Evolutionary conservation across 37 sponge, comb jelly and placozoan genomes (phyloP).

Genomic region (Chondrosia reniformis): DNA sequence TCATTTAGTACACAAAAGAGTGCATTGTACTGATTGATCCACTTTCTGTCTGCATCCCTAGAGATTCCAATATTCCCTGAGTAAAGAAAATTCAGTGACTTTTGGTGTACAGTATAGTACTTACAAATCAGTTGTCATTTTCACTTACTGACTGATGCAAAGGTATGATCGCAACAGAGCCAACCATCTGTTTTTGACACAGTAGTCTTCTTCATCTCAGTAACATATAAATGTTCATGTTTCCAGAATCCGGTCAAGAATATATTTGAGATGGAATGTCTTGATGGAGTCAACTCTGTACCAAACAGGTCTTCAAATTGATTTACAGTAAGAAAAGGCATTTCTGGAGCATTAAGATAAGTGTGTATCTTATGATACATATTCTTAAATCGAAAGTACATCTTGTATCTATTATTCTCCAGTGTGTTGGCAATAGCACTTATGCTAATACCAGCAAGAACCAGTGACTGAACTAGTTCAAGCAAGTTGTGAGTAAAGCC

Average conservation of each 20-base stretch:
- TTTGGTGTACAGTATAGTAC: too few species aligned
- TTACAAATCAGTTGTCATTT: not conserved
- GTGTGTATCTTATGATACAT: not conserved
- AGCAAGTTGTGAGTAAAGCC: constrained; percentile 23
- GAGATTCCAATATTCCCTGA: constrained; percentile 30
- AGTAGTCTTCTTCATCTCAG: constrained; percentile 1
- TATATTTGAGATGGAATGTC: not conserved
- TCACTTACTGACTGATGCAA: constrained; percentile 1
- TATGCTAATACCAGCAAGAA: not conserved
- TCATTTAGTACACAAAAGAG: constrained; percentile 33
- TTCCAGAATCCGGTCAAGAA: constrained; percentile 17
- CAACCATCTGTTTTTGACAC: not conserved
- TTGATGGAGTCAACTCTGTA: not conserved
- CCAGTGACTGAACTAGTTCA: constrained; percentile 1
- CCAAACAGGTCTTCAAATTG: not conserved
- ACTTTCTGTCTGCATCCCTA: constrained; percentile 11
- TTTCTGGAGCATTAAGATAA: constrained; percentile 3
- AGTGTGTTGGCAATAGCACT: not conserved
- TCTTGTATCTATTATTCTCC: not conserved
- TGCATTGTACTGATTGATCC: constrained; percentile 39
- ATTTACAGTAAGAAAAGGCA: not conserved
- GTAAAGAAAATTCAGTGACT: too few species aligned
- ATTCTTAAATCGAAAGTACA: not conserved
- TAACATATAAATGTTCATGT: not conserved
- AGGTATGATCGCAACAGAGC: constrained; percentile 27